Evolutionary conservation across 2,888 invertebrate species (phyloP), one percentile per base, ranked within the genome.

Genomic region (Pegoplata infirma): DNA sequence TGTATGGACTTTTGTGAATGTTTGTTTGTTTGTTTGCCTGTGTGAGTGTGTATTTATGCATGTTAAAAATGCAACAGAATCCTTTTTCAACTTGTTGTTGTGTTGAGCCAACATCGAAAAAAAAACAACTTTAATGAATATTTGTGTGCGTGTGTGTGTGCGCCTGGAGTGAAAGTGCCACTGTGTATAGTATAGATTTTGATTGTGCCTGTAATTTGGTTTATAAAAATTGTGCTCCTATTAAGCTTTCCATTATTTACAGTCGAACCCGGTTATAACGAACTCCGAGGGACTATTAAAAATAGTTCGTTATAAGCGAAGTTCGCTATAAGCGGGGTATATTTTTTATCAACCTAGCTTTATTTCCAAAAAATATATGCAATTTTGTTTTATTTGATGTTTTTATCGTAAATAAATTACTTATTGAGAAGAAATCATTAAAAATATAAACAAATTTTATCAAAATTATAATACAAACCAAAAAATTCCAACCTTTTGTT

Each of bases 121-220:
- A 51, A 66, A 51, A 12, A 5, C 6, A 36, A 6, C 10, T 40
- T 10, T 40, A n/a, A 40, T 40, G 36, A 40, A n/a, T n/a, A n/a
- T 40, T 40, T 40, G 36, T 40, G 36, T 40, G n/a, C 1, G 36
- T 40, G n/a, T n/a, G 28, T 10, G 51, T 28, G 16, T 51, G 5
- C 46, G 58, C 51, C 66, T 73, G 10, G 25, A 74, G 66, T 67
- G 74, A 74, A 74, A 74, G 74, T 74, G 46, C 28, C 21, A 32
- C 17, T 21, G 36, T 49, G 56, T 46, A 23, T 32, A 51, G 23
- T 32, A 28, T 8, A 16, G 12, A 32, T 32, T 32, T 32, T 17
- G 10, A 47, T 53, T 47, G n/a, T 5, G 19, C 21, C 12, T 23
- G 32, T 63, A 47, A 28, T 23, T 66, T 40, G 36, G 17, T 55